Conservation (phyloP, 2,888 invertebrate genomes). For the Embidobia sp. region DNA sequence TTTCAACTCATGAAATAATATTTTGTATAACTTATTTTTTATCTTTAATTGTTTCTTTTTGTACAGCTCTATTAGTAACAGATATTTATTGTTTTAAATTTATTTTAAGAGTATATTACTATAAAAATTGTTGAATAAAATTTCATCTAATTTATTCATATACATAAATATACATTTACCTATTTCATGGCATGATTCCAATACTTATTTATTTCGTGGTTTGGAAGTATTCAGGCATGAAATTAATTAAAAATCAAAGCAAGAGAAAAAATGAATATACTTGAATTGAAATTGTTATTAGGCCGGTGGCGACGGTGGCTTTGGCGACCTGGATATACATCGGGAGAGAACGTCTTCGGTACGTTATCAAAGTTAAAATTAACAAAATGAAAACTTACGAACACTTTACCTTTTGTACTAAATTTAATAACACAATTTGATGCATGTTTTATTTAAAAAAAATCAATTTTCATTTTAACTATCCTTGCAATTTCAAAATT, state of each 20-base stretch:
- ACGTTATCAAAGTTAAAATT: constrained; percentile 72
- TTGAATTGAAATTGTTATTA: constrained; percentile 77
- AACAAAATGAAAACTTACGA: too few species aligned
- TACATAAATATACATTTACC: too few species aligned
- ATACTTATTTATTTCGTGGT: constrained; percentile 27
- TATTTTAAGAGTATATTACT: too few species aligned
- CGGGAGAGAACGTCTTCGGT: constrained; percentile 80
- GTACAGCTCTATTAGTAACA: too few species aligned
- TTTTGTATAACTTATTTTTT: not conserved
- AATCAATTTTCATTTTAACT: too few species aligned
- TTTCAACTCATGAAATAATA: not conserved
- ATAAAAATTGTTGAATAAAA: too few species aligned
- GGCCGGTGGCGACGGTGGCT: constrained; percentile 81
- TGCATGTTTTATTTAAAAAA: too few species aligned
- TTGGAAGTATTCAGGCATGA: constrained; percentile 54
- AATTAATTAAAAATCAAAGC: constrained; percentile 20
- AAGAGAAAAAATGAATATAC: constrained; percentile 38
- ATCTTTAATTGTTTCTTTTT: constrained; percentile 3
- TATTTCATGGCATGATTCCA: too few species aligned
- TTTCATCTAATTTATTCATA: too few species aligned
- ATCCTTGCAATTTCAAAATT: too few species aligned
- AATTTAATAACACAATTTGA: not conserved
- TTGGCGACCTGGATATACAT: constrained; percentile 79
- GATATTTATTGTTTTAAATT: too few species aligned
- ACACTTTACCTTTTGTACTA: too few species aligned